Base-by-base conservation (phyloP, 2,888 invertebrate genomes). In the Nasonovia ribisnigri region DNA sequence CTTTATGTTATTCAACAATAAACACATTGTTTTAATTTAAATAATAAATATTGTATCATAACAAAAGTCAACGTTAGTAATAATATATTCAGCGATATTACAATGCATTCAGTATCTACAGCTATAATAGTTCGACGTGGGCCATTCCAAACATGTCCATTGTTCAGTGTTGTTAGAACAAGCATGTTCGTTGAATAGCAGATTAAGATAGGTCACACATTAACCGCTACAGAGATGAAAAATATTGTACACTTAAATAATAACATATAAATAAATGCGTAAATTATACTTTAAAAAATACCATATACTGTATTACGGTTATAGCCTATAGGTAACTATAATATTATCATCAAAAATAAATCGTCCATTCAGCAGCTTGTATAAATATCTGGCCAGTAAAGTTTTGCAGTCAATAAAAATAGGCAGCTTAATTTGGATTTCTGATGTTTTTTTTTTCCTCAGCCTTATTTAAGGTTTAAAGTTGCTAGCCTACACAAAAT, bases 1-100 rank as follows among this genome's bases (percentile, higher is more conserved):
- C 77, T 77, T 77, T 2, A 77, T 36, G 36, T 36, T 95, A 60
- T 43, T 96, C 94, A 95, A 95, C 94, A 95, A 95, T 88, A 95
- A 95, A 6, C 95, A 96, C 97, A 60, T 60, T 90, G 91, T 94
- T 42, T 94, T 94, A 95, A 96, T 96, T 95, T 96, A 97, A 93
- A 96, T 97, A 77, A 20, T 77, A 77, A 77, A 77, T 77, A 77
- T 36, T 77, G 77, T 77, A 77, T 77, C 36, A 77, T 2, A 98
- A 98, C 51, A 77, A 36, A 77, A 77, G 36, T 77, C 36, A 77
- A 77, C 11, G 77, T 77, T 36, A 36, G 8, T 77, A 77, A 77
- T 77, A 77, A 67, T 77, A 77, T 77, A 36, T 36, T 20, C 77
- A 8, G 20, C 36, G 8, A 36, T 77, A 36, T 20, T 36, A 36